Base-by-base conservation (phyloP, 1,140 invertebrate species). In the Drosophila ogumai region DNA sequence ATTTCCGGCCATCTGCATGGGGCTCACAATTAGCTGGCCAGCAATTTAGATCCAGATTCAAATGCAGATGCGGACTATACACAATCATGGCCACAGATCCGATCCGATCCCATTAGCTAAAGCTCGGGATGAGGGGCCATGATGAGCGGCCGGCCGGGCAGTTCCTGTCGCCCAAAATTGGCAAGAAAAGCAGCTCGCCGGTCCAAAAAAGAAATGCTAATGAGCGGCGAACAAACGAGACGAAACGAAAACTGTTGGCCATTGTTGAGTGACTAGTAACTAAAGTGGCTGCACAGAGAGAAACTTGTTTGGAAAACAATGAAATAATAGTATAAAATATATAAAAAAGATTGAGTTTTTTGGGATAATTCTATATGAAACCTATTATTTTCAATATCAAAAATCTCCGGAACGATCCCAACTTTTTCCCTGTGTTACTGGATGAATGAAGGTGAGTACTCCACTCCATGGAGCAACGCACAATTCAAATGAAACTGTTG, bases 401-500 rank as follows among this genome's bases (percentile, higher is more conserved):
- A 38, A 13, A 56, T 31, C 25, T 31, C 17, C 6, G 2, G 38
- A 54, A 8, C 13, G 8, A 55, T 38, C 40, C n/a, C 7, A 2
- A 10, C 17, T 54, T 67, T 68, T 38, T 46, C 9, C 5, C 61
- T 12, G 63, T 71, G 65, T 15, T n/a, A 15, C 34, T 36, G 56
- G 32, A 25, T 73, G 69, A 59, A 47, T 58, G 44, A 31, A 58
- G 63, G 44, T 52, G 66, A 59, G 34, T 34, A 58, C 36, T 50
- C 38, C 46, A 17, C 43, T 58, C 68, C 34, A 59, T 34, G 63
- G 41, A 38, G 49, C 57, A 71, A 78, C 75, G 75, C 75, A 79
- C 75, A 78, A 72, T 79, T 79, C 66, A 79, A 78, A 71, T 79
- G 75, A 79, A 79, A 77, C 64, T 77, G 74, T 77, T 76, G 58